These are phyloP conservation scores for Sitta europaea DNA, from an alignment of 2,113 vertebrate species.

Conservation along the genomic window DNA sequence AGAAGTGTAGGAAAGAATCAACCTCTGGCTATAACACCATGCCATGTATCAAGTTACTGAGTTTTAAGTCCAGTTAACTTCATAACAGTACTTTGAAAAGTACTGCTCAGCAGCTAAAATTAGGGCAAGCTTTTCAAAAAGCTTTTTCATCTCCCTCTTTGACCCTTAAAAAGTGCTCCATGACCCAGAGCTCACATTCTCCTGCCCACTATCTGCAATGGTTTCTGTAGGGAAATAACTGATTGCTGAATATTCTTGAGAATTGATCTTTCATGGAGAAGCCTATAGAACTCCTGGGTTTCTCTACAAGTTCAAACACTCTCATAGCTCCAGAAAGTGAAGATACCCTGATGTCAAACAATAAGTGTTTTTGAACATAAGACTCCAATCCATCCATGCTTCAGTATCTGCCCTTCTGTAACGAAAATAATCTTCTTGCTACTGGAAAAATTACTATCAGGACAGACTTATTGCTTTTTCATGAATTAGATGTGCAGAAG, in stretches of 20 bases:
- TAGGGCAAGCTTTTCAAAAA: not conserved
- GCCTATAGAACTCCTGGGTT: not conserved
- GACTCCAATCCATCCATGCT: not conserved
- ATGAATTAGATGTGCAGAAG: not conserved
- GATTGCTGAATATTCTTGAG: not conserved
- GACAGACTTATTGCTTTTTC: not conserved
- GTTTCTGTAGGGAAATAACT: not conserved
- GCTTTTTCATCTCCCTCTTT: not conserved
- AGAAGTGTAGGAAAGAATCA: not conserved
- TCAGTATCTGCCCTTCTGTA: not conserved
- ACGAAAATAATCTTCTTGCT: not conserved
- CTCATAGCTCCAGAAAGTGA: not conserved
- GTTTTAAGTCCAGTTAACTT: not conserved
- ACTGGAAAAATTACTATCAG: not conserved
- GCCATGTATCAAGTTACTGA: not conserved
- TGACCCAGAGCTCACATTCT: not conserved
- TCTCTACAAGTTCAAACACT: not conserved
- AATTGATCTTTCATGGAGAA: not conserved
- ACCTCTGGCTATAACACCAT: not conserved
- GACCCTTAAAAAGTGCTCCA: not conserved
- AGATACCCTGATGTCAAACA: not conserved
- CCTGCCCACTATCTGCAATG: not conserved
- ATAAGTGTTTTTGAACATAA: not conserved
- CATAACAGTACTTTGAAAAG: not conserved
- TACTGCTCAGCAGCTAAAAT: not conserved